Evolutionary conservation across 2,888 invertebrate genomes (phyloP), one percentile per base, ranked within the genome.

Genomic region (Schizaphis graminum): DNA sequence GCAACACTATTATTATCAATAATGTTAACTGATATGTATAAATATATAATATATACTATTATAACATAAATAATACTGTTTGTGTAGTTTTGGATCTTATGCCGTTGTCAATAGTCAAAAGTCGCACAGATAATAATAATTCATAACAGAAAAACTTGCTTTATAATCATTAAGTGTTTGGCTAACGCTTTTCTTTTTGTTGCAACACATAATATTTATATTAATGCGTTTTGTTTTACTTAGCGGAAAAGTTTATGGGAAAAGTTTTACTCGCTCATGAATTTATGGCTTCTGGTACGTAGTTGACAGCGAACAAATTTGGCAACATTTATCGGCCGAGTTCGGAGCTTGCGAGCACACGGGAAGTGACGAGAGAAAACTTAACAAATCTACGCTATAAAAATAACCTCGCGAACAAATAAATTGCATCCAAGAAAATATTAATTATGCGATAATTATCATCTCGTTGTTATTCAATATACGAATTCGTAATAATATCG

Each of bases 261-360:
- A 91, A 91, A 91, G n/a, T 85, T 86, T 91, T 47, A 5, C n/a
- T 61, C 86, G 86, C 86, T 61, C 47, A n/a, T 49, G 47, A 61
- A 91, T 91, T 86, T 91, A 91, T 91, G n/a, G n/a, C 16, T 56
- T 85, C 21, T 56, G 85, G 44, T 57, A 53, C 26, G 8, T 77
- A 89, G 85, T 85, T 57, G 91, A 91, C 91, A 91, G 91, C 85
- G 85, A 85, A 91, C 85, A 91, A 91, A 91, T 91, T 91, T 91
- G 91, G 91, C 91, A 91, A 85, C 91, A 85, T 85, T 91, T 85
- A 85, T 44, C 85, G 56, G 56, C n/a, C 91, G 44, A 16, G 16
- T 85, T 85, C 44, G 4, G n/a, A 35, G 49, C 57, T 77, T 7
- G 16, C 41, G 77, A n/a, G 44, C 44, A 21, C 21, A 41, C 53